Base-by-base conservation (phyloP, 2,113 vertebrate species). In the Carassius gibelio region DNA sequence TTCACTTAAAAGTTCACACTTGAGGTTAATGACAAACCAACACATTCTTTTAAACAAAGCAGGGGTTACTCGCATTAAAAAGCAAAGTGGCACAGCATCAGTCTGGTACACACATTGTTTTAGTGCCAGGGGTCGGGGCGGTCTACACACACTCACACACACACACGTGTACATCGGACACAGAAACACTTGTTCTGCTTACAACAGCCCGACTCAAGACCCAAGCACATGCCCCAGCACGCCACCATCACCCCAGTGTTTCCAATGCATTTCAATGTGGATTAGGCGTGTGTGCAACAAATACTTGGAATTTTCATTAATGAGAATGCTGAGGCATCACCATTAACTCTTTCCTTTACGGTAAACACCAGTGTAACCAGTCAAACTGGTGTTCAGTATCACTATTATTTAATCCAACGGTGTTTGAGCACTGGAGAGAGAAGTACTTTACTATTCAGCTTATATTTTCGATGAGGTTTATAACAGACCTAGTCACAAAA, bases 121-220 rank as follows among this genome's bases (percentile, higher is more conserved):
- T 64, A 19, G 82, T 81, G 76, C 55, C 66, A 84, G 38, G 26
- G 79, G 19, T 84, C 19, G 14, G 42, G 11, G 30, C 30, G 13
- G 52, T 59, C 30, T 21, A 34, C n/a, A 26, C 38, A 75, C 5
- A 23, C 52, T 64, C 68, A 42, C 38, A 7, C 38, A 42, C 38
- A 26, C 45, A 34, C 66, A 34, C 38, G 15, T 64, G 15, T 10
- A 45, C 34, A 66, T 50, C 42, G 59, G 45, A 80, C 82, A 84
- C 61, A 45, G 59, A 26, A 34, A 36, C 59, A 45, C 30, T 81
- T 84, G 66, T 66, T 85, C 59, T 36, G 30, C 3, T 69, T 23
- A 80, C 80, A 78, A 45, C 30, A 30, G 78, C 61, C 61, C 13
- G 8, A 64, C 78, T 48, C 78, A 64, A 81, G 59, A 82, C 78